Evolutionary conservation across 2,113 vertebrate genomes (phyloP).

Genomic region (Campylorhamphus procurvoides): DNA sequence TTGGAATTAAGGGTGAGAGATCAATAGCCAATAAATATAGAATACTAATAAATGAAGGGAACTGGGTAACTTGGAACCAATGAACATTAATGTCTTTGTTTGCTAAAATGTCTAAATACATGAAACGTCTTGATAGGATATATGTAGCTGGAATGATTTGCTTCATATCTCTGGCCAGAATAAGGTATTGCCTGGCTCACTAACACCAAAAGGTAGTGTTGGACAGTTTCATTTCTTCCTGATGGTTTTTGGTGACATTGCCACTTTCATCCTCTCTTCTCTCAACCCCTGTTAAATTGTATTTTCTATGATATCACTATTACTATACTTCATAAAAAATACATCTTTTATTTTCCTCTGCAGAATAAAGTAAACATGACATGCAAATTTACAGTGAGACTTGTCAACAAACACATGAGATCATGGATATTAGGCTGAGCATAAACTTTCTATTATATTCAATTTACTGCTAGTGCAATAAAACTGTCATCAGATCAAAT

Average conservation of each 20-base stretch:
- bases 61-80: background rate
- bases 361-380: background rate
- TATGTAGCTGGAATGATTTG: background rate
- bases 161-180: background rate
- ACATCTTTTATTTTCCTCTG: background rate
- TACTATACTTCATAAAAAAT: background rate
- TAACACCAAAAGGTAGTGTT: background rate
- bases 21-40: background rate
- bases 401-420: background rate
- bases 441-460: background rate
- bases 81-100: background rate
- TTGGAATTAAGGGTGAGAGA: background rate
- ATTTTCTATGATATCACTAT: background rate
- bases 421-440: background rate
- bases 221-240: background rate
- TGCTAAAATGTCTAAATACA: background rate
- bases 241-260: background rate
- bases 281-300: background rate
- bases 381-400: background rate
- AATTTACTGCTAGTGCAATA: background rate
- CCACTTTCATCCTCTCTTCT: background rate
- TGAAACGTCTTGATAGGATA: background rate
- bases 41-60: background rate
- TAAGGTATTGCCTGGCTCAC: background rate
- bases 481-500: background rate